A percentile compares a stretch with the other conserved stretches of the same genome.
phyloP scores from a whole-genome alignment of 2,113 vertebrate genomes.

The Notarius quadriscutis region DNA sequence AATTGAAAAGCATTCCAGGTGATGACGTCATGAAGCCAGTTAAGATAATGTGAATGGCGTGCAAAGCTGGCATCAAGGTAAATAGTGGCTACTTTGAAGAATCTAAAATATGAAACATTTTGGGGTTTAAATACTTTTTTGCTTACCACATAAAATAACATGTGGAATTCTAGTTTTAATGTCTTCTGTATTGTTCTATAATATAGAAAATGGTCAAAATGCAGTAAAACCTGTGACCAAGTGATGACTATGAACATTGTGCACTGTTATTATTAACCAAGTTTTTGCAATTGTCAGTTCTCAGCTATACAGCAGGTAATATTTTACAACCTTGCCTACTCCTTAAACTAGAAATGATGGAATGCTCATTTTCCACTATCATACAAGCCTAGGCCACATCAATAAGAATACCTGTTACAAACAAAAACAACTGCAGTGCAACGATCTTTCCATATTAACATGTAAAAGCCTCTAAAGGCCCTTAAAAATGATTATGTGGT shows the following conservation, averaged over 20 bases:
- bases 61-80: too few species aligned
- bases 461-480: not conserved
- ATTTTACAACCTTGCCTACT: not conserved
- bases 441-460: not conserved
- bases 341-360: not conserved
- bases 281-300: not conserved
- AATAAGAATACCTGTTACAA: not conserved
- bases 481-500: not conserved
- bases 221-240: too few species aligned
- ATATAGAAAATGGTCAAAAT: too few species aligned
- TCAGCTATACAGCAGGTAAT: not conserved
- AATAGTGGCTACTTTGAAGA: too few species aligned
- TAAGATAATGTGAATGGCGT: too few species aligned
- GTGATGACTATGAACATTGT: not conserved
- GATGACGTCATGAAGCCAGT: too few species aligned
- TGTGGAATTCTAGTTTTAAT: too few species aligned
- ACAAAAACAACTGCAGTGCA: not conserved
- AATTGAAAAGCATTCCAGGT: too few species aligned
- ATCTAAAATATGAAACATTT: too few species aligned
- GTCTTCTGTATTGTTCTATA: too few species aligned
- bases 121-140: too few species aligned
- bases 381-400: not conserved
- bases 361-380: not conserved
- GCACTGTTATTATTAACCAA: not conserved
- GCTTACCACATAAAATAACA: too few species aligned